phyloP scores from a whole-genome alignment of 2,888 invertebrate genomes.

The Drosophila melanosoma region DNA sequence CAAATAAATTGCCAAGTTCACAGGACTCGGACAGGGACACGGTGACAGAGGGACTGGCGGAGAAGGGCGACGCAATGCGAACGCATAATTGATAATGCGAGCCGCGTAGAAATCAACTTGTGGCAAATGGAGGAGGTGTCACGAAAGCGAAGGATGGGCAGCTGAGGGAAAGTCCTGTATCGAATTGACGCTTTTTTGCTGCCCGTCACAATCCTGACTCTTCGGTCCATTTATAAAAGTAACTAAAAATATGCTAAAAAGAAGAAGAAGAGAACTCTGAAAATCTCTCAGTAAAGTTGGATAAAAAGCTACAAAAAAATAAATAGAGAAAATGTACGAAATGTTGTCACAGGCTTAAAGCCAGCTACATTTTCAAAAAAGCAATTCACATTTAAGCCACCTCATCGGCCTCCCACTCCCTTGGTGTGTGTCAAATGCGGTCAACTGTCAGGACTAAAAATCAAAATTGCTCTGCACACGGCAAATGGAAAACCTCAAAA shows the following conservation, averaged over 20 bases:
- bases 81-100: constrained; percentile 80
- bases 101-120: constrained; percentile 45
- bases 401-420: constrained; percentile 4
- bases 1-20: constrained; percentile 81
- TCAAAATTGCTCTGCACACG: constrained; percentile 42
- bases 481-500: constrained; percentile 66
- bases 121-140: not conserved
- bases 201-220: constrained; percentile 26
- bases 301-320: not conserved
- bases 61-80: constrained; percentile 43
- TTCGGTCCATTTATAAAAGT: constrained; percentile 1
- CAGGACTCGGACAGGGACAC: constrained; percentile 58
- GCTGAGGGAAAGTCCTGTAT: constrained; percentile 13
- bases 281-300: not conserved
- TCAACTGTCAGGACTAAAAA: constrained; percentile 40
- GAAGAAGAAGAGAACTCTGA: not conserved
- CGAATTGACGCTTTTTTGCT: constrained; percentile 49
- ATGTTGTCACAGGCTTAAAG: constrained; percentile 1
- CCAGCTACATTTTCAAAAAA: constrained; percentile 7
- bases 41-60: not conserved
- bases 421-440: constrained; percentile 48
- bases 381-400: constrained; percentile 31
- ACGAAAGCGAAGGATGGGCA: not conserved
- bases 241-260: not conserved
- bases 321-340: not conserved